Evolutionary conservation across 2,888 invertebrate species (phyloP).

Genomic region (Amphipoea lucens): DNA sequence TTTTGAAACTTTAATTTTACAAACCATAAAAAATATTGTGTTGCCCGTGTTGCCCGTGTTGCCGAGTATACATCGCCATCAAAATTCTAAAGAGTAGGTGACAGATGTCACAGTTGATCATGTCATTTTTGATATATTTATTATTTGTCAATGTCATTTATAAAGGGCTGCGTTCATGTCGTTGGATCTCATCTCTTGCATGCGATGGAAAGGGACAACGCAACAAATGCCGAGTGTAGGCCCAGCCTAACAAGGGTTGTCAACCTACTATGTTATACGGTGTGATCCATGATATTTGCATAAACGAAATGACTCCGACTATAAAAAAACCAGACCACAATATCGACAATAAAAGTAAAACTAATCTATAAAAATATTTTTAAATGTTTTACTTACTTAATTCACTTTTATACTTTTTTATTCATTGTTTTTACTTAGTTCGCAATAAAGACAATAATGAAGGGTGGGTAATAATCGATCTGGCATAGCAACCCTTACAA

Average conservation of each 20-base stretch:
- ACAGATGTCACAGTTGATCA: constrained; percentile 1
- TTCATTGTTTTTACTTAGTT: not conserved
- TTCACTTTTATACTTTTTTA: not conserved
- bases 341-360: not conserved
- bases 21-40: not conserved
- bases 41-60: not conserved
- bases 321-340: not conserved
- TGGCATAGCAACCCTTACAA: not conserved
- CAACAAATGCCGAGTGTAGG: constrained; percentile 64
- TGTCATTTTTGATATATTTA: not conserved
- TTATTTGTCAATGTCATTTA: not conserved
- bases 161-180: constrained; percentile 22
- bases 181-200: constrained; percentile 60
- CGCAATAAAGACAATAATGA: not conserved
- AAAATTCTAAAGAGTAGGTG: constrained; percentile 15
- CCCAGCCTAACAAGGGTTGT: constrained; percentile 60
- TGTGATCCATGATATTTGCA: not conserved
- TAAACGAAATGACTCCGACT: not conserved
- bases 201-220: constrained; percentile 68
- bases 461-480: not conserved
- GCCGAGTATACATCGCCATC: not conserved
- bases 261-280: not conserved
- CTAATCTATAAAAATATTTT: not conserved
- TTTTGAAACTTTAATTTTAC: not conserved
- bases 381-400: too few relatives aligned